Evolutionary conservation across 2,797 vertebrate species (phyloP).

Genomic region (Rhadinocentrus ornatus): DNA sequence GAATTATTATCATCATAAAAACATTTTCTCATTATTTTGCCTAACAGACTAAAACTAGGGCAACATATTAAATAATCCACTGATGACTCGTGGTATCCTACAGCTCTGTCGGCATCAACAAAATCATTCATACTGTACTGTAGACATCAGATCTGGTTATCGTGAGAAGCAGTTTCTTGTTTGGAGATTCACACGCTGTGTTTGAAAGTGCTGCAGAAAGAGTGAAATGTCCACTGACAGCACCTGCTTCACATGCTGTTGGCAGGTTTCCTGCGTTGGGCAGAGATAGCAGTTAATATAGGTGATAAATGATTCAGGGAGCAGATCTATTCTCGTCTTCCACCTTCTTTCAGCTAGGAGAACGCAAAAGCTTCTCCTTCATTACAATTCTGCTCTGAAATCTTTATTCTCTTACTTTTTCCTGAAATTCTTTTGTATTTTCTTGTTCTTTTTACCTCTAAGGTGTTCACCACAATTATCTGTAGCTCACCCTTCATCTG

Average conservation of each 20-base stretch:
- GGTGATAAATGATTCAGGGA: conserved; percentile 38
- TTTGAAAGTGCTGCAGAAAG: conserved; percentile 5
- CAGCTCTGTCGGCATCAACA: too few relatives aligned
- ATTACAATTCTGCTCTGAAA: background rate
- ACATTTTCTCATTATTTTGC: too few relatives aligned
- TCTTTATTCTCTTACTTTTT: background rate
- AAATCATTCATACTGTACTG: background rate
- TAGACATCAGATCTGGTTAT: background rate
- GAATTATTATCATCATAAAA: too few relatives aligned
- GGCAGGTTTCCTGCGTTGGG: background rate
- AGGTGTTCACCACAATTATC: conserved; percentile 1
- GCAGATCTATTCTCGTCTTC: conserved; percentile 31
- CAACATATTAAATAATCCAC: too few relatives aligned
- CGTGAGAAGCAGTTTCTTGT: background rate
- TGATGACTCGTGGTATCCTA: background rate
- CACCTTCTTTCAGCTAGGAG: conserved; percentile 12
- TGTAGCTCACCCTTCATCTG: conserved; percentile 1
- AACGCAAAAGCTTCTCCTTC: conserved; percentile 14
- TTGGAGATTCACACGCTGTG: background rate
- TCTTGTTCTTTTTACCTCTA: background rate
- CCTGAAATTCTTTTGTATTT: background rate
- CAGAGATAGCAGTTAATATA: conserved; percentile 9
- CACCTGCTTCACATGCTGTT: background rate
- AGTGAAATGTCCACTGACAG: conserved; percentile 3
- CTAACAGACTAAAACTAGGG: too few relatives aligned